Evolutionary conservation across 2,888 invertebrate species (phyloP), one percentile per base, ranked within the genome.

Genomic region (Liodrosophila aerea): DNA sequence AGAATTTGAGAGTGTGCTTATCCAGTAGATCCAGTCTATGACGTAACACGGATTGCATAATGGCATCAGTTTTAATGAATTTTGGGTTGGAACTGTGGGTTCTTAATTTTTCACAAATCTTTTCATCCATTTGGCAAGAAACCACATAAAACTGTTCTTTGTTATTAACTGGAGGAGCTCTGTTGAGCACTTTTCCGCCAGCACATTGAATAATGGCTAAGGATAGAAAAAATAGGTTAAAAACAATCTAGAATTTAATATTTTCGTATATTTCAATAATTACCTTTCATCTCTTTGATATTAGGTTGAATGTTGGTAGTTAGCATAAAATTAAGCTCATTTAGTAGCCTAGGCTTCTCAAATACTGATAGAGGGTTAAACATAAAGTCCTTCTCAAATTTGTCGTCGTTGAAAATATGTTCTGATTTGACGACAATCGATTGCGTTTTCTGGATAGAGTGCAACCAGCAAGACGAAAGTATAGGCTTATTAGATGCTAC

Each of bases 21-120:
- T n/a, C n/a, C n/a, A n/a, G n/a, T n/a, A n/a, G n/a, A n/a, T n/a
- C n/a, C 4, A 78, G n/a, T 0, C 63, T 61, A 2, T 62, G 60
- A 9, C 58, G 76, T 0, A 83, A 59, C 2, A 78, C 39, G 0
- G 86, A 46, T 33, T 73, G 80, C 78, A 78, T 78, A 4, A 78
- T 36, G 15, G 58, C 73, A 31, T 78, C 78, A 3, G 76, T 37
- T 39, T 54, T 69, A 7, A 85, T 76, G 11, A 53, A 73, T 2
- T 52, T 11, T 1, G 69, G 52, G 18, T 63, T 62, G 0, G n/a
- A n/a, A n/a, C 37, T 37, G 16, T 61, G 41, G 22, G 60, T 60
- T 4, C 33, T 49, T 4, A 68, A 36, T 1, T 59, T 34, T 2
- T 45, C 39, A 15, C 37, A 57, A 5, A 37, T 1, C 0, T 33